Percentiles rank a stretch among this genome's conserved stretches.
These are phyloP conservation scores for Fopius arisanus DNA, from an alignment of 1,140 invertebrate species.

Conservation along the genomic window DNA sequence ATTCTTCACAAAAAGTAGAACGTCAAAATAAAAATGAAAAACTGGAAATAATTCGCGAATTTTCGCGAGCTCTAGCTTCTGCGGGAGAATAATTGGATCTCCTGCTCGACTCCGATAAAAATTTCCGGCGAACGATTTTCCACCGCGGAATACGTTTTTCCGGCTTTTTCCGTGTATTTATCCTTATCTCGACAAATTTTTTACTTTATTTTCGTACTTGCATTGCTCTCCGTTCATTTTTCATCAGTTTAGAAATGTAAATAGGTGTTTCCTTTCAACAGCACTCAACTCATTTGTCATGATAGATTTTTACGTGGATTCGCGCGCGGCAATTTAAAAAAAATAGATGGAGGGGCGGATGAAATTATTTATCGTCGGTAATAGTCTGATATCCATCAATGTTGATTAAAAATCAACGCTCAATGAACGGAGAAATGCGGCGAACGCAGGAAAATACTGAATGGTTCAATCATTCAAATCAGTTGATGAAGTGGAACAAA, in stretches of 20 bases:
- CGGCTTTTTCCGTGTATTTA: no score
- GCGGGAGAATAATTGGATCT: no score
- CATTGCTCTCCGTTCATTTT: background rate
- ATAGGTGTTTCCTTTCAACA: background rate
- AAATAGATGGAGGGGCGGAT: background rate
- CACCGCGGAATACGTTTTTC: no score
- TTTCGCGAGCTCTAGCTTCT: no score
- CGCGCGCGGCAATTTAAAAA: background rate
- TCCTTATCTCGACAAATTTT: background rate
- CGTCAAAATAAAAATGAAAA: no score
- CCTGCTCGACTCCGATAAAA: no score
- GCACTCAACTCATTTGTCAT: background rate
- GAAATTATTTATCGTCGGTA: background rate
- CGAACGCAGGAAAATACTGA: background rate
- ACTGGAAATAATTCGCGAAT: no score
- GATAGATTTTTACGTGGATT: background rate
- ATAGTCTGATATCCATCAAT: background rate
- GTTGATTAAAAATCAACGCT: background rate
- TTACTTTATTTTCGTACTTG: background rate
- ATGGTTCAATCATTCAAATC: background rate
- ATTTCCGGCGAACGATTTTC: no score
- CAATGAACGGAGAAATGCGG: background rate
- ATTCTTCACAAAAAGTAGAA: no score
- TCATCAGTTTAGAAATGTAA: background rate
- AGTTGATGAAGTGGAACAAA: background rate